Evolutionary conservation across 1,140 invertebrate species (phyloP), one percentile per base, ranked within the genome.

Genomic region (Cydia splendana): DNA sequence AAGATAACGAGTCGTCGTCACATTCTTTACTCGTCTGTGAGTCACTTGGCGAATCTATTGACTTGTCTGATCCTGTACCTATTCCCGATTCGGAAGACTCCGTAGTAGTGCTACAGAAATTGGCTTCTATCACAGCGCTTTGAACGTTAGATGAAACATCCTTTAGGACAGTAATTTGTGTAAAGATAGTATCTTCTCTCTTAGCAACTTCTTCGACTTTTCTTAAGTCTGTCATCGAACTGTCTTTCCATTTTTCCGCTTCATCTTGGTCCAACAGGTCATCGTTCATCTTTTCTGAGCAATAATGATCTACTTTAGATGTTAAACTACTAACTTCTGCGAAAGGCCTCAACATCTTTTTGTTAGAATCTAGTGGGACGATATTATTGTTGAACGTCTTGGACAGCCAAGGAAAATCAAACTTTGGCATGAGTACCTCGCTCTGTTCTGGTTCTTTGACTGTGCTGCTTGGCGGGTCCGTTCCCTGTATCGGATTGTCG

Each of bases 341-440:
- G 79, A 93, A 93, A 88, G 90, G 89, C 86, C 91, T 90, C 86
- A 87, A 84, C 69, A 81, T 81, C 67, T 88, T 81, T 85, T 91
- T 93, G 80, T 86, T 90, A 84, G 83, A 77, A 82, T 92, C 86
- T 86, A 93, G 81, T 79, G 87, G 81, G 85, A 93, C 85, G 79
- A 92, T 89, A 77, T 92, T 93, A 87, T 93, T 93, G 79, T 93
- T 93, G 67, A 93, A 87, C 80, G 89, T 93, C 90, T 93, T 93
- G 69, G 90, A 91, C 79, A 93, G 85, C 91, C 91, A 93, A 75
- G 91, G 91, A 79, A 93, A 89, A 89, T 93, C 90, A 92, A 88
- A 93, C 81, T 91, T 91, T 77, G 82, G 79, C 77, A 82, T 87
- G 77, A 75, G 85, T 75, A 85, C 76, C 75, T 91, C 89, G 79